Percentiles rank a stretch among this genome's conserved stretches.
Conservation (phyloP, 2,888 invertebrate species). For the Ichneumoninae sp. region DNA sequence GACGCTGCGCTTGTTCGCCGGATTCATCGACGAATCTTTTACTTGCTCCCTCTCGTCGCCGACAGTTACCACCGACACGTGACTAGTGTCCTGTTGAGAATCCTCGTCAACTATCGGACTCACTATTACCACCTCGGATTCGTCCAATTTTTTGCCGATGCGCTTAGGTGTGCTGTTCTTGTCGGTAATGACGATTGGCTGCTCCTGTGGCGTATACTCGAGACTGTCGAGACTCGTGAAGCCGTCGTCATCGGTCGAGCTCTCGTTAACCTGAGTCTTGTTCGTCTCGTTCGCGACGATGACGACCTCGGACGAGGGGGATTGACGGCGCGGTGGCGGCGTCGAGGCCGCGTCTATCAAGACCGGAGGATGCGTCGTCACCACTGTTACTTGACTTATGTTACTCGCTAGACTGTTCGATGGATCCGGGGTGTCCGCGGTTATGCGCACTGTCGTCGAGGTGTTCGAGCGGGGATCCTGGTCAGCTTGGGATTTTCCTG, state of each 20-base stretch:
- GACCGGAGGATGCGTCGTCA: slow-evolving; percentile 92
- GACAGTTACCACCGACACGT: slow-evolving; percentile 96
- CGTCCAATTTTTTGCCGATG: slow-evolving; percentile 90
- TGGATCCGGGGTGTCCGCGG: slow-evolving; percentile 86
- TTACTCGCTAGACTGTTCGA: slow-evolving; percentile 91
- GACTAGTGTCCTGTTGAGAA: slow-evolving; percentile 89
- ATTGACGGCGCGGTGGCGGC: slow-evolving; percentile 89
- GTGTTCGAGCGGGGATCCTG: slow-evolving; percentile 75
- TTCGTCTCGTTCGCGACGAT: slow-evolving; percentile 92
- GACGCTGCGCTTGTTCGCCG: slow-evolving; percentile 78
- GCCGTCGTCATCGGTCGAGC: slow-evolving; percentile 90
- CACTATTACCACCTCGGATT: slow-evolving; percentile 93
- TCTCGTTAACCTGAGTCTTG: slow-evolving; percentile 88
- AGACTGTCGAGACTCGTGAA: slow-evolving; percentile 91
- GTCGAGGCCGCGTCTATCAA: slow-evolving; percentile 90
- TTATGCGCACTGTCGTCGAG: slow-evolving; percentile 85
- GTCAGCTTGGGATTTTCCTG: slow-evolving; percentile 77
- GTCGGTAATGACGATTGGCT: slow-evolving; percentile 82
- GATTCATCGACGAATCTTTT: slow-evolving; percentile 88
- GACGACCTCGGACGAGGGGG: slow-evolving; percentile 89
- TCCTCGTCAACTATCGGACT: slow-evolving; percentile 87
- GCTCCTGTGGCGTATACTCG: slow-evolving; percentile 86
- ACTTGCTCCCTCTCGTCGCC: slow-evolving; percentile 91
- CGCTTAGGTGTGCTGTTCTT: slow-evolving; percentile 73
- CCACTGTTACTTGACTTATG: slow-evolving; percentile 92